Base-by-base conservation (phyloP, 2,113 vertebrate genomes). In the Notothenia coriiceps region DNA sequence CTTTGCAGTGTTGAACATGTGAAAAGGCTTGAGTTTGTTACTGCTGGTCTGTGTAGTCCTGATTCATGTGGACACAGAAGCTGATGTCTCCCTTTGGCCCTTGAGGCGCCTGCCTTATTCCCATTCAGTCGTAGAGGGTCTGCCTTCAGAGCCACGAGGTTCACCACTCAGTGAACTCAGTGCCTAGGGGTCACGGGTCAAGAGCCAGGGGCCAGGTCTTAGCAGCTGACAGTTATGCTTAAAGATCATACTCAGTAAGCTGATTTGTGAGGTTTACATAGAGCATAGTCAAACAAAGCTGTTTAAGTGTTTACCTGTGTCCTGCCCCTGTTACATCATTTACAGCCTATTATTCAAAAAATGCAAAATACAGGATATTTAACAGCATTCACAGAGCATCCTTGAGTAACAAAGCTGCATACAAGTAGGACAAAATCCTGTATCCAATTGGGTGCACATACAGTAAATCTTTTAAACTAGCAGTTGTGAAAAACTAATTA, bases 201-300 rank as follows among this genome's bases (percentile, higher is more conserved):
- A 77, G 64, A 84, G 86, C 90, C 89, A 75, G 12, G 59, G 85
- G 92, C 83, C 78, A 71, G 71, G 72, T 71, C 71, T 65, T 70
- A 55, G 83, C 65, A 88, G 63, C 83, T 88, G 78, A 91, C 87
- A 88, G 87, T 87, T 90, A 85, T 89, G 90, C 87, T 80, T 82
- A 54, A 65, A 81, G 85, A 91, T 92, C 85, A 92, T 92, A 91
- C 89, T 90, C 78, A 18, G 70, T 65, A n/a, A 57, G 46, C 40
- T 89, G 85, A 91, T 91, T 91, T 92, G 91, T 91, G 89, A 88
- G 85, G 87, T 93, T 94, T 89, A 89, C 81, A 67, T 64, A 89
- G 75, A 77, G 74, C 70, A 76, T 60, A 57, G 69, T 92, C 83
- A 92, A 90, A 91, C 87, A 90, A 84, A 88, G 67, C 73, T 78